Evolutionary conservation across 2,888 invertebrate species (phyloP), one percentile per base, ranked within the genome.

Genomic region (Drosophila tanythrix): DNA sequence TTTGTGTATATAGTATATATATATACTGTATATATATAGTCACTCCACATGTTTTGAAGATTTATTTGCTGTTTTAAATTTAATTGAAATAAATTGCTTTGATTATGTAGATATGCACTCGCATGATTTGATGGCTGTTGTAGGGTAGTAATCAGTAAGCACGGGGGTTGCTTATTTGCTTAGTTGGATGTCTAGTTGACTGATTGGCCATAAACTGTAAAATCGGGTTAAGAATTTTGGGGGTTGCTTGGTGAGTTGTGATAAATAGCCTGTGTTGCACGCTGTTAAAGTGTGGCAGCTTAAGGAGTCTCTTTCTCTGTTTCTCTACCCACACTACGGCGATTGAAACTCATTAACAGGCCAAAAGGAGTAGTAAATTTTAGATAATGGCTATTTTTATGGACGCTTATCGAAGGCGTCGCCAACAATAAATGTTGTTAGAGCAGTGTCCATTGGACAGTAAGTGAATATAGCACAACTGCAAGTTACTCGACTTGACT

Each of bases 21-120:
- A 51, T 13, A 13, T 50, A 38, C 33, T 33, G 33, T 38, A 33
- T 21, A 25, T 50, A n/a, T 29, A 27, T 43, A 29, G 25, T 29
- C 11, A 33, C 51, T 13, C n/a, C 1, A 66, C 57, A 67, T 73
- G 71, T 50, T 61, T 66, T 53, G 40, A 71, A 70, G 86, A 84
- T 83, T 80, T 85, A 88, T 83, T 79, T 70, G 63, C 69, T 70
- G 69, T 78, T 78, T 83, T 82, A 70, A 89, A 88, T 71, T 83
- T 83, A 88, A 87, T 89, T 83, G 83, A 85, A 81, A 87, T 88
- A 79, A 85, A 87, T 89, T 69, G 82, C 70, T 63, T 52, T 73
- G 74, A 62, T 78, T 77, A 70, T 79, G 83, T 60, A 64, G 80
- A 76, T 72, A 63, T 79, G 84, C 75, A 69, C 55, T 73, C 55